Percentiles rank a stretch among this genome's conserved stretches.
These are phyloP conservation scores for Heliothis peltigera DNA, from an alignment of 2,888 invertebrate genomes.

Conservation along the genomic window DNA sequence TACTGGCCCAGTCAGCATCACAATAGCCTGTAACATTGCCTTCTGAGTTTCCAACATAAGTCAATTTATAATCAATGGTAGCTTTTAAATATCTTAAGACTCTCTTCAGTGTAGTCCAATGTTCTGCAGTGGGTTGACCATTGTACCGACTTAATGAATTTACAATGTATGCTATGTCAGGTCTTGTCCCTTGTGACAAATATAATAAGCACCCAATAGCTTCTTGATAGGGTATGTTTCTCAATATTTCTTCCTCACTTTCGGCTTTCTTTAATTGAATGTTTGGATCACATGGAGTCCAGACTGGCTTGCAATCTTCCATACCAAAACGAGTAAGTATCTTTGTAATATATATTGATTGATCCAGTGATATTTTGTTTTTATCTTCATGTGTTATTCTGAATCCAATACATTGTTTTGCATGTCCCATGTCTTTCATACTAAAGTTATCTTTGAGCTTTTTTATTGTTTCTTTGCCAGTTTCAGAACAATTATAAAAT, in stretches of 20 bases:
- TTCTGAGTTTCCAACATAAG: not conserved
- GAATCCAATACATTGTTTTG: too few species aligned
- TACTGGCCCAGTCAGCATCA: conserved; percentile 48
- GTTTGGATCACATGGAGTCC: conserved; percentile 12
- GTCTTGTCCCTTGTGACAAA: too few species aligned
- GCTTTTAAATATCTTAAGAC: conserved; percentile 45
- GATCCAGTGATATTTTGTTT: too few species aligned
- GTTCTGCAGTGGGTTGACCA: conserved; percentile 10
- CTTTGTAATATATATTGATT: too few species aligned
- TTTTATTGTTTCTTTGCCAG: too few species aligned
- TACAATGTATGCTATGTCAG: not conserved
- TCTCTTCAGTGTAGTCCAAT: conserved; percentile 27
- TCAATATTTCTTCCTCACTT: conserved; percentile 5
- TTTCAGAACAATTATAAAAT: too few species aligned
- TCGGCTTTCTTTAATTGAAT: not conserved
- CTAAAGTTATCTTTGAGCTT: too few species aligned
- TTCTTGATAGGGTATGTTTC: conserved; percentile 25
- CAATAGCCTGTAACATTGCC: not conserved
- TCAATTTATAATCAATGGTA: conserved; percentile 24
- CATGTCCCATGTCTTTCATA: too few species aligned
- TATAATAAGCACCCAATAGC: conserved; percentile 4
- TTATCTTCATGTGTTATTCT: too few species aligned
- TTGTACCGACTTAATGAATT: conserved; percentile 18
- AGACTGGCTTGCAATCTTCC: too few species aligned
- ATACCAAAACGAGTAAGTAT: too few species aligned